Conservation (phyloP, 2,797 vertebrate genomes). For the Tokudaia muenninki region DNA sequence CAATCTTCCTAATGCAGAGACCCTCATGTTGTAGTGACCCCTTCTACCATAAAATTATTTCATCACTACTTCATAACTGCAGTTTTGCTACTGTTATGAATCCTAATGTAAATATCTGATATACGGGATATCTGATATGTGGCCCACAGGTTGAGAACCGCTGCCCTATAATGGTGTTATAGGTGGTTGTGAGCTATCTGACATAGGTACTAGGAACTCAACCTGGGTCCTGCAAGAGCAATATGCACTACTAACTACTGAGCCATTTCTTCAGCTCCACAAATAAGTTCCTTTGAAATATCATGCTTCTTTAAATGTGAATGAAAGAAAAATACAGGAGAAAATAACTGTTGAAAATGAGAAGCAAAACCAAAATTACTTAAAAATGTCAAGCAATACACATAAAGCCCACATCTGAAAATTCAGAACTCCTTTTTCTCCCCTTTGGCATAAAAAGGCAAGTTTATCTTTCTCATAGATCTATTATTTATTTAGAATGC, state of each 20-base stretch:
- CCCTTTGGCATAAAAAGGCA: neutral
- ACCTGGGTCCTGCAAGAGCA: neutral
- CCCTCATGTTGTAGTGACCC: neutral
- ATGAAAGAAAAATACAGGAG: slow-evolving; percentile 34
- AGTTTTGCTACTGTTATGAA: neutral
- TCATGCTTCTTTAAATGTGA: slow-evolving; percentile 46
- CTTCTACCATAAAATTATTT: neutral
- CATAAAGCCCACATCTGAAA: neutral
- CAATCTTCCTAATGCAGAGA: neutral
- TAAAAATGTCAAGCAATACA: neutral
- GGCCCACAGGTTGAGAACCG: neutral
- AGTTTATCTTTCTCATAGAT: neutral
- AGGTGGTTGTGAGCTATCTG: neutral
- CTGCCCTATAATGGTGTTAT: neutral
- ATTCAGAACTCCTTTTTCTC: neutral
- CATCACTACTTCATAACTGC: neutral
- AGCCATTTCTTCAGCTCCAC: neutral
- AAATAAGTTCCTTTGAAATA: slow-evolving; percentile 35
- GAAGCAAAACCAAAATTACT: slow-evolving; percentile 48
- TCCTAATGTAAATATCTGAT: neutral
- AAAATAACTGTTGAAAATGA: slow-evolving; percentile 44
- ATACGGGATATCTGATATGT: neutral
- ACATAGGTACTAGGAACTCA: neutral
- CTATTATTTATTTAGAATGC: neutral
- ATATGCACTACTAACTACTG: neutral